Percentiles rank a stretch among this genome's conserved stretches.
Evolutionary conservation across 1,140 invertebrate species (phyloP).

Genomic region (Agrypnia vestita): DNA sequence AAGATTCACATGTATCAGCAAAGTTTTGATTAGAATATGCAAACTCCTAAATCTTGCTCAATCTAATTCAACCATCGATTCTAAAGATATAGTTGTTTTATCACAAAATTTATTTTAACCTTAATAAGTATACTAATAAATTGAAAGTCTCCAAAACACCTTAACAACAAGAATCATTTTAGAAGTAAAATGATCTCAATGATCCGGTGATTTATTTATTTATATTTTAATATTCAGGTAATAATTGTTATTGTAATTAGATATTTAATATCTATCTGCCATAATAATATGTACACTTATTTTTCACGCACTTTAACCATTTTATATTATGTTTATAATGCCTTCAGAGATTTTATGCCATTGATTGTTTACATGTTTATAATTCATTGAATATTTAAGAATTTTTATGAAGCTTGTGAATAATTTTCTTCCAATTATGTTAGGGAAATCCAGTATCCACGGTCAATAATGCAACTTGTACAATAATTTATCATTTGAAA

Average conservation of each 20-base stretch:
- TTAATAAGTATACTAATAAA: background rate
- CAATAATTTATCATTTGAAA: too few species aligned
- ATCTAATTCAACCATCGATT: too few species aligned
- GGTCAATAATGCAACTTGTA: too few species aligned
- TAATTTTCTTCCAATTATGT: too few species aligned
- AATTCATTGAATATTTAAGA: background rate
- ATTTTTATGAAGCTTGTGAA: background rate
- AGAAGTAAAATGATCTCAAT: background rate
- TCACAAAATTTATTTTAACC: background rate
- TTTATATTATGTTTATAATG: background rate
- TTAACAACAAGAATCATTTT: background rate
- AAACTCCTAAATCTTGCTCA: too few species aligned
- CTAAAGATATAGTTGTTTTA: background rate
- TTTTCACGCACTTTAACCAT: constrained; percentile 1
- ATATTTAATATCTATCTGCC: background rate
- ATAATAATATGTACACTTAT: background rate
- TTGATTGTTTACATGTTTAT: background rate
- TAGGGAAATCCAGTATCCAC: too few species aligned
- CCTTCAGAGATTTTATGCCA: background rate
- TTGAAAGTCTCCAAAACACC: background rate
- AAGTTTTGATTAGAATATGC: too few species aligned
- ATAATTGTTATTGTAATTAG: constrained; percentile 3
- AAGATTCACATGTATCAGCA: too few species aligned
- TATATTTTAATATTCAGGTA: background rate
- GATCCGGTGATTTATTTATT: background rate